A percentile compares a stretch with the other conserved stretches of the same genome.
These are phyloP conservation scores for Aphrophora alni DNA, from an alignment of 2,888 invertebrate species.

Conservation along the genomic window DNA sequence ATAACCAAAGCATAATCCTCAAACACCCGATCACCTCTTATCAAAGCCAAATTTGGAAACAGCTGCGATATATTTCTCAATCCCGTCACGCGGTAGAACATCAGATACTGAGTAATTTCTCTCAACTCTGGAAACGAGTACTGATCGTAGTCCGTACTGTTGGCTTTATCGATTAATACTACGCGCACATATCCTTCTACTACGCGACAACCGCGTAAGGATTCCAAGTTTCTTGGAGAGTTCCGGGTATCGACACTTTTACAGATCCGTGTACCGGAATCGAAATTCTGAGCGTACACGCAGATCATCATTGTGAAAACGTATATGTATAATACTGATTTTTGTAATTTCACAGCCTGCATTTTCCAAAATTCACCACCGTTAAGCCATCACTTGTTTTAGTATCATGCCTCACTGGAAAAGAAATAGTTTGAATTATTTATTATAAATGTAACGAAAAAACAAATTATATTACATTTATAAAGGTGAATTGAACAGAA, in stretches of 20 bases:
- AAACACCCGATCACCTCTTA: conserved; percentile 81
- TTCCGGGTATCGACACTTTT: background rate
- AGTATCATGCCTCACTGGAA: too few species aligned
- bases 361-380: background rate
- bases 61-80: conserved; percentile 79
- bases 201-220: conserved; percentile 19
- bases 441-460: too few species aligned
- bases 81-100: conserved; percentile 82
- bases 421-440: too few species aligned
- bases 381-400: background rate
- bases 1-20: conserved; percentile 84
- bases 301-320: background rate
- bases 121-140: conserved; percentile 81
- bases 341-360: background rate
- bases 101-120: conserved; percentile 91
- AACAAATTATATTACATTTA: too few species aligned
- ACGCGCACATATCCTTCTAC: conserved; percentile 80
- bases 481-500: too few species aligned
- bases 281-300: background rate
- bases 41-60: conserved; percentile 93
- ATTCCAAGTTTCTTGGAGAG: background rate
- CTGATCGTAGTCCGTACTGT: conserved; percentile 67
- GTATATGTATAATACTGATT: background rate
- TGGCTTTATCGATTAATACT: conserved; percentile 76
- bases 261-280: background rate